Percentiles rank a stretch among this genome's conserved stretches.
Conservation (phyloP, 2,888 invertebrate species). For the Ryuthela nishihirai region DNA sequence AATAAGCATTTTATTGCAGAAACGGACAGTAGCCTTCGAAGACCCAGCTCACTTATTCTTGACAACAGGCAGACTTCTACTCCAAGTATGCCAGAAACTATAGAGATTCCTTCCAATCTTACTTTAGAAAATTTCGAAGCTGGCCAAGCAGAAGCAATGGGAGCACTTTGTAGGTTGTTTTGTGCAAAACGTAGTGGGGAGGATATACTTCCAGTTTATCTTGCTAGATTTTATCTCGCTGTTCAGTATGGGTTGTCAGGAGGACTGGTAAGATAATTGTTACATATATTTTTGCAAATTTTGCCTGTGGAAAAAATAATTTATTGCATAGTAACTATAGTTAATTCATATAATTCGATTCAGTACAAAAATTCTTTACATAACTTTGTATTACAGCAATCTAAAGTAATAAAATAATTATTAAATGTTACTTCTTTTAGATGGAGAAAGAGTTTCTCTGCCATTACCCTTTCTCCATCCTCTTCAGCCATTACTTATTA, state of each 20-base stretch:
- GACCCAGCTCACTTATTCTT: conserved; percentile 47
- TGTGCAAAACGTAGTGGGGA: conserved; percentile 94
- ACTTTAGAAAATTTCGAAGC: conserved; percentile 52
- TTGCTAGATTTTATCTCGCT: conserved; percentile 89
- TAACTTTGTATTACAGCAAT: too few species aligned
- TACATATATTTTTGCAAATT: too few species aligned
- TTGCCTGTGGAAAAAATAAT: too few species aligned
- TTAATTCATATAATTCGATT: too few species aligned
- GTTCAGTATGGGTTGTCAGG: conserved; percentile 72
- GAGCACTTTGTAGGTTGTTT: conserved; percentile 90
- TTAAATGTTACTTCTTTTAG: too few species aligned
- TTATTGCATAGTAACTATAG: too few species aligned
- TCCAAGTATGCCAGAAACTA: conserved; percentile 31
- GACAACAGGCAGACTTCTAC: conserved; percentile 47
- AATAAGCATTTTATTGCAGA: too few species aligned
- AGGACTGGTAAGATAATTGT: conserved; percentile 35
- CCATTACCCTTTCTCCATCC: too few species aligned
- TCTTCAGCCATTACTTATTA: too few species aligned
- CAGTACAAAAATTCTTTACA: too few species aligned
- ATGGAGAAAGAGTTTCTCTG: too few species aligned
- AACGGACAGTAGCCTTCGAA: conserved; percentile 24
- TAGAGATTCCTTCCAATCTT: conserved; percentile 41
- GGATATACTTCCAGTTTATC: conserved; percentile 82
- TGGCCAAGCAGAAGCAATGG: conserved; percentile 90
- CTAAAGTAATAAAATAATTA: too few species aligned